Percentiles rank a stretch among this genome's conserved stretches.
Conservation (phyloP, 2,797 vertebrate genomes). For the Phalanger gymnotis region DNA sequence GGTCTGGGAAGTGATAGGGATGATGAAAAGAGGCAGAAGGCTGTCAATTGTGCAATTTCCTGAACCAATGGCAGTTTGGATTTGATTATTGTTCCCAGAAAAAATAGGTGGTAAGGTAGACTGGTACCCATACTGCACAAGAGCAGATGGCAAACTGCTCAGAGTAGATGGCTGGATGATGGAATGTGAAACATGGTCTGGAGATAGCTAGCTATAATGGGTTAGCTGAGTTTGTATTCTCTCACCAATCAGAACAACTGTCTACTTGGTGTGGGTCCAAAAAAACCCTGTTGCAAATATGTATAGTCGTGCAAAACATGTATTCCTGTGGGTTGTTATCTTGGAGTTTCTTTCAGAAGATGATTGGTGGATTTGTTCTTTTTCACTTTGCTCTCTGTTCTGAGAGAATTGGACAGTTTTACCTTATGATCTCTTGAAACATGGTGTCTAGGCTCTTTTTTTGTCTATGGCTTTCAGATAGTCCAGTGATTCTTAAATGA, state of each 20-base stretch:
- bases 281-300: not conserved
- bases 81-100: not conserved
- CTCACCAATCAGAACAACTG: not conserved
- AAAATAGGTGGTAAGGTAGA: not conserved
- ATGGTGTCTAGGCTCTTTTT: not conserved
- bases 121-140: not conserved
- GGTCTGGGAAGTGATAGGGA: not conserved
- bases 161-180: not conserved
- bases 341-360: not conserved
- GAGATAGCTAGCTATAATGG: not conserved
- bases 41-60: not conserved
- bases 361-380: not conserved
- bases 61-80: not conserved
- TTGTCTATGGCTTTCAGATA: not conserved
- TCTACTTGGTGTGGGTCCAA: not conserved
- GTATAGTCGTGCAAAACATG: not conserved
- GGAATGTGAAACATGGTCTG: not conserved
- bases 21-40: not conserved
- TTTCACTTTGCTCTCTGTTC: not conserved
- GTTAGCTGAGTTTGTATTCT: not conserved
- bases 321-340: not conserved
- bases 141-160: not conserved
- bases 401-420: not conserved
- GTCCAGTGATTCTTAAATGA: not conserved
- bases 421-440: not conserved